A percentile compares a stretch with the other conserved stretches of the same genome.
phyloP scores from a whole-genome alignment of 2,113 vertebrate genomes.

The Saguinus imperator region DNA sequence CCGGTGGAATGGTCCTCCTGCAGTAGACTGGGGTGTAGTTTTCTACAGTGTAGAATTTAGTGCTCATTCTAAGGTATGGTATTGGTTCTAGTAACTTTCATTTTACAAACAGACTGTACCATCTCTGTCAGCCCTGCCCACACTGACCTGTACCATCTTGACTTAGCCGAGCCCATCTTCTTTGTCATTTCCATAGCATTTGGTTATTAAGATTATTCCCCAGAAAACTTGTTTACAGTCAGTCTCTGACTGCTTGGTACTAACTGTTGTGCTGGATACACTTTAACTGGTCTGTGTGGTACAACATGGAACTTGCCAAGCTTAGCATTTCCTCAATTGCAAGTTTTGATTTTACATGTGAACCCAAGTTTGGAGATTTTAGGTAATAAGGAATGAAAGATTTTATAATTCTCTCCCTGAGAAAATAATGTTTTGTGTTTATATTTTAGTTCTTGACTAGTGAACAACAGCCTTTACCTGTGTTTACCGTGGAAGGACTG shows the following conservation, averaged over 20 bases:
- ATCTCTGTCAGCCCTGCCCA: not conserved
- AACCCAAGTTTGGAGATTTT: slow-evolving; percentile 22
- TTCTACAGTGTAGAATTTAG: slow-evolving; percentile 84
- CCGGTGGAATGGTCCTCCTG: slow-evolving; percentile 78
- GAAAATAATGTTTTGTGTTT: slow-evolving; percentile 48
- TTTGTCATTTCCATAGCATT: not conserved
- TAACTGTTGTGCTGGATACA: not conserved
- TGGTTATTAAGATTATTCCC: not conserved
- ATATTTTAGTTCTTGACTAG: slow-evolving; percentile 71
- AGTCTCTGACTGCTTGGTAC: not conserved
- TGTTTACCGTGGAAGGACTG: slow-evolving; percentile 79
- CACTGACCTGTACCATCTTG: not conserved
- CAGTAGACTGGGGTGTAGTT: slow-evolving; percentile 83
- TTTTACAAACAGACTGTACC: not conserved
- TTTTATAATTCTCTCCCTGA: slow-evolving; percentile 34
- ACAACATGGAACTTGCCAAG: not conserved
- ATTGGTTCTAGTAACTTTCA: not conserved
- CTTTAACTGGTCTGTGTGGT: not conserved
- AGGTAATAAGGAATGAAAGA: not conserved
- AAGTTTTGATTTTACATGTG: not conserved
- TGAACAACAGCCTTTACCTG: slow-evolving; percentile 76
- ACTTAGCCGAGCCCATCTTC: not conserved
- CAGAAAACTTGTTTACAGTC: not conserved
- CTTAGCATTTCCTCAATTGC: not conserved
- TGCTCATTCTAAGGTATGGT: slow-evolving; percentile 67